Conservation (phyloP, 1,140 invertebrate species). For the Drosophila tristis region DNA sequence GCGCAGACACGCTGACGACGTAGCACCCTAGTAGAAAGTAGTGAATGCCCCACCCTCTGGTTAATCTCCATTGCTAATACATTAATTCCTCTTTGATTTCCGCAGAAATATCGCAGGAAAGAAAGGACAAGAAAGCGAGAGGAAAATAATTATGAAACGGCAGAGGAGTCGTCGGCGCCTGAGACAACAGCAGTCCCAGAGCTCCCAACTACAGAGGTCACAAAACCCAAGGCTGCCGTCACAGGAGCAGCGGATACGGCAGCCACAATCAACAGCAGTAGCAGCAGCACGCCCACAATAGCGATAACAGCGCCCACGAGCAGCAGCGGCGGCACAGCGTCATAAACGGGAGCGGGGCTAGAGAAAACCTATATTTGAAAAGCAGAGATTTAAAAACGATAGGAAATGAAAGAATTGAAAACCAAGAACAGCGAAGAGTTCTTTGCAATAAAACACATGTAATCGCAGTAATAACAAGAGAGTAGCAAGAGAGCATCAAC, state of each 20-base stretch:
- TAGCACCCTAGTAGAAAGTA: slow-evolving; percentile 8
- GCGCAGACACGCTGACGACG: slow-evolving; percentile 18
- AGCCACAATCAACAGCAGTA: slow-evolving; percentile 15
- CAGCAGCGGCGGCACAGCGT: slow-evolving; percentile 18
- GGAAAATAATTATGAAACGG: slow-evolving; percentile 63
- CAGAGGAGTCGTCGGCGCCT: slow-evolving; percentile 42
- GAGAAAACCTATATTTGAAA: slow-evolving; percentile 72
- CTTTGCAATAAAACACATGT: slow-evolving; percentile 54
- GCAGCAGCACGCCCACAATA: slow-evolving; percentile 14
- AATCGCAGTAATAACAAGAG: slow-evolving; percentile 39
- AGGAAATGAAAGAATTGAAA: slow-evolving; percentile 28
- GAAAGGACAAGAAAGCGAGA: slow-evolving; percentile 54
- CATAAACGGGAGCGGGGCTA: slow-evolving; percentile 42
- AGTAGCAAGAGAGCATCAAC: slow-evolving; percentile 40
- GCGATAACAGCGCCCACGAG: slow-evolving; percentile 16
- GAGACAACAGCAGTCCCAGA: slow-evolving; percentile 22
- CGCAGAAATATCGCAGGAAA: slow-evolving; percentile 59
- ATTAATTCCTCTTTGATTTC: slow-evolving; percentile 4
- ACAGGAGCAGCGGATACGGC: slow-evolving; percentile 12
- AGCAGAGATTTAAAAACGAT: slow-evolving; percentile 13
- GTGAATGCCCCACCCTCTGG: not conserved
- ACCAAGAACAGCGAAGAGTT: slow-evolving; percentile 30
- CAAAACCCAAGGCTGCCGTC: slow-evolving; percentile 2
- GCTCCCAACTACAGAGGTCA: slow-evolving; percentile 2
- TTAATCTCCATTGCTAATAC: not conserved